These are phyloP conservation scores for Apis cerana DNA, from an alignment of 1,140 invertebrate genomes.

Conservation along the genomic window DNA sequence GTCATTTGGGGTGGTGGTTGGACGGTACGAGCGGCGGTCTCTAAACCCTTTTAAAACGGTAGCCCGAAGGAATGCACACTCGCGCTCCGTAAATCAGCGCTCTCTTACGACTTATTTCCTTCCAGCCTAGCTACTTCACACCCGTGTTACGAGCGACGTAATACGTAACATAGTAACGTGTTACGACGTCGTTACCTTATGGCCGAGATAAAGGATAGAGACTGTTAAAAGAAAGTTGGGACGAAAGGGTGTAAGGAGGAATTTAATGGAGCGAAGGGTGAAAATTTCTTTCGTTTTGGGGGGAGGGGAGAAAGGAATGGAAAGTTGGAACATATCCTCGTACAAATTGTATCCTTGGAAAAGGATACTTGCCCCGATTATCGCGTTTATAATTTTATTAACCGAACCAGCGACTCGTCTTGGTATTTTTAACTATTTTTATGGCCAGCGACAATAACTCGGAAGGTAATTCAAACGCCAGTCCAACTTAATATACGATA, in stretches of 20 bases:
- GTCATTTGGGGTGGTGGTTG: slow-evolving; percentile 17
- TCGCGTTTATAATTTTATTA: slow-evolving; percentile 28
- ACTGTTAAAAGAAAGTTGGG: slow-evolving; percentile 41
- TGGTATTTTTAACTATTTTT: background rate
- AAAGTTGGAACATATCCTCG: background rate
- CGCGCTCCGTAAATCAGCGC: slow-evolving; percentile 53
- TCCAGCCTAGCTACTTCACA: slow-evolving; percentile 19
- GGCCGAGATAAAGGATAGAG: slow-evolving; percentile 26
- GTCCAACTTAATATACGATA: slow-evolving; percentile 24
- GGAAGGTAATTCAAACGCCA: slow-evolving; percentile 17
- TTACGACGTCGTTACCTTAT: slow-evolving; percentile 50
- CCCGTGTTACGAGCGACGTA: slow-evolving; percentile 41
- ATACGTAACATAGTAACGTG: slow-evolving; percentile 59
- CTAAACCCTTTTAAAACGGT: slow-evolving; percentile 41
- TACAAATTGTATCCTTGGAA: too few relatives aligned
- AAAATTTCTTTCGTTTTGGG: slow-evolving; percentile 2
- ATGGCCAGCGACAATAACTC: slow-evolving; percentile 6
- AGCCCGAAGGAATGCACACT: slow-evolving; percentile 35
- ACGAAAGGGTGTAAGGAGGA: background rate
- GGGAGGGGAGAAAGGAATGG: background rate
- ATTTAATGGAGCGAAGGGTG: slow-evolving; percentile 40
- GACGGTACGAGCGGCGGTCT: slow-evolving; percentile 20
- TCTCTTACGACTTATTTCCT: slow-evolving; percentile 52
- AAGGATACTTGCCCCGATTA: too few relatives aligned
- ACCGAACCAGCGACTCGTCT: too few relatives aligned